Percentiles rank a stretch among this genome's conserved stretches.
These are phyloP conservation scores for Pantherophis alleghaniensis DNA, from an alignment of 2,797 vertebrate genomes.

Conservation along the genomic window DNA sequence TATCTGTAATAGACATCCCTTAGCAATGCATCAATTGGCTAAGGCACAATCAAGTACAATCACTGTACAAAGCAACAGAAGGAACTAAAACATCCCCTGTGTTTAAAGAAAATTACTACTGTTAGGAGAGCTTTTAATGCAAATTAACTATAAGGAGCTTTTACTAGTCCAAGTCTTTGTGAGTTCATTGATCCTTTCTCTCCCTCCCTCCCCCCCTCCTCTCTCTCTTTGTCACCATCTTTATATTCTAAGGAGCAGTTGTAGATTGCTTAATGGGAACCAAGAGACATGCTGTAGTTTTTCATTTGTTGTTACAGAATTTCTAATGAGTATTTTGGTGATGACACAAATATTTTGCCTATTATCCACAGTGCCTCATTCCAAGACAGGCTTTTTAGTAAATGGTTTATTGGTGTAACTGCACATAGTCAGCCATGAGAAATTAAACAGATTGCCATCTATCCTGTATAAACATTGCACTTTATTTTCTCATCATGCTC, in stretches of 20 bases:
- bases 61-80: conserved; percentile 1
- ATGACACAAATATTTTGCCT: conserved; percentile 48
- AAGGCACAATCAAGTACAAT: not conserved
- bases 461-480: conserved; percentile 19
- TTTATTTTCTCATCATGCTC: conserved; percentile 50
- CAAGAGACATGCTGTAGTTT: conserved; percentile 37
- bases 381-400: conserved; percentile 49
- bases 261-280: conserved; percentile 33
- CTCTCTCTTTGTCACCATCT: not conserved
- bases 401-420: conserved; percentile 48
- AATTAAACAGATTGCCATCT: conserved; percentile 38
- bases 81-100: conserved; percentile 13
- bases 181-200: conserved; percentile 14
- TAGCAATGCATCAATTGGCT: not conserved
- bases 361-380: conserved; percentile 46
- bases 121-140: conserved; percentile 10
- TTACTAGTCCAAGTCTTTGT: conserved; percentile 12
- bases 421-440: conserved; percentile 33
- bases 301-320: conserved; percentile 52
- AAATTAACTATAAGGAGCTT: conserved; percentile 22
- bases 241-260: conserved; percentile 7
- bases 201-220: not conserved
- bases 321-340: conserved; percentile 48
- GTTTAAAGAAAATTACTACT: conserved; percentile 27
- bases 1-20: not conserved